Conservation (phyloP, 1,140 invertebrate genomes). For the Polypedilum pembai region DNA sequence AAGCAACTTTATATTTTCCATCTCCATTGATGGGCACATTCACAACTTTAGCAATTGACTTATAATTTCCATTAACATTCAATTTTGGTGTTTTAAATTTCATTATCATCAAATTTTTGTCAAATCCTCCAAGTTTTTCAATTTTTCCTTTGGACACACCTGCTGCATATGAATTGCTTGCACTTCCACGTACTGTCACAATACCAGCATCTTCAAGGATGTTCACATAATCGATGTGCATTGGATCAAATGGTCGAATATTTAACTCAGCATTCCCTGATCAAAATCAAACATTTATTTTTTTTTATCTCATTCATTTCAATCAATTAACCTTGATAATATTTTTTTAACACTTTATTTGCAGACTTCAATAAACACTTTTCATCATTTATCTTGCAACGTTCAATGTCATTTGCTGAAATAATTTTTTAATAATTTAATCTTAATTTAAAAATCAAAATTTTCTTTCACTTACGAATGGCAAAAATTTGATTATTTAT, state of each 20-base stretch:
- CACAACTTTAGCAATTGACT: neutral
- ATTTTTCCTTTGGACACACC: neutral
- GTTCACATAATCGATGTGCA: neutral
- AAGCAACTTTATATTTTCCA: neutral
- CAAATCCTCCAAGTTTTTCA: neutral
- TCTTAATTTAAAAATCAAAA: neutral
- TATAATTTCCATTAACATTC: neutral
- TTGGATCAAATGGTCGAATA: neutral
- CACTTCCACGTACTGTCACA: neutral
- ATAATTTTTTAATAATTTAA: neutral
- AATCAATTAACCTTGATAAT: neutral
- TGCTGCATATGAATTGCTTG: neutral
- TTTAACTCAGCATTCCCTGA: neutral
- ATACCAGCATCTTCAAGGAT: neutral
- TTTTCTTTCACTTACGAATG: neutral
- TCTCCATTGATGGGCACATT: neutral
- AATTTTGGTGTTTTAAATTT: neutral
- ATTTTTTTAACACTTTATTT: neutral
- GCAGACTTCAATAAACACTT: neutral
- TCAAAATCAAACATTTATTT: neutral
- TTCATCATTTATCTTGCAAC: neutral
- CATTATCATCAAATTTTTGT: neutral
- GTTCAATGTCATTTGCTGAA: neutral
- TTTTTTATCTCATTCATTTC: neutral
- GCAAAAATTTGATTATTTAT: neutral